Base-by-base conservation (phyloP, 1,140 invertebrate genomes). In the Capitella teleta region DNA sequence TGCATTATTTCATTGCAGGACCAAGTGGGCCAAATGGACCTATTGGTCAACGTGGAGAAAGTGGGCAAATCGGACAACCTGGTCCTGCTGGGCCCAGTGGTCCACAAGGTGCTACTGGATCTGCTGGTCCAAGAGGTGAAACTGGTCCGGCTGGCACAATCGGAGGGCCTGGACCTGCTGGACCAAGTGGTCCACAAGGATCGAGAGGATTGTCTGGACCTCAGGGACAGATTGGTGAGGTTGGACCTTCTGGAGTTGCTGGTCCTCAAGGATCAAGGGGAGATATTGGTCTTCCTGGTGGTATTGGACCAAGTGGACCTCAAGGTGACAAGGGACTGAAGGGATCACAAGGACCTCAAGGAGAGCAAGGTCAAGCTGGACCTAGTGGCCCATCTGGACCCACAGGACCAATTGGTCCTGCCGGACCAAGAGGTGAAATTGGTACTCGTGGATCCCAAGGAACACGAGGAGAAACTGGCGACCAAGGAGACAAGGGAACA, bases 21-120 rank as follows among this genome's bases (percentile, higher is more conserved):
- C 3, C 38, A 44, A 64, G 21, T 12, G 42, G 56, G 25, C 12
- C 26, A 6, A 12, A 12, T 41, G 38, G 38, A 8, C 8, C 8
- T 16, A 6, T 32, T 24, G 53, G 53, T 28, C 37, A 10, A 14
- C 21, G 8, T n/a, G 48, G 48, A 34, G 4, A 24, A 53, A 32
- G n/a, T 32, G 49, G 53, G 25, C 6, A 10, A 3, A 12, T 16
- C 3, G 52, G 52, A 14, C 5, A 6, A 16, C 12, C 10, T 16
- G 38, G 21, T 28, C 8, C 16, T 5, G 4, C 4, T 5, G 42
- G 42, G 10, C 24, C 38, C 6, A 8, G 6, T 8, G 10, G 38
- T 14, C 19, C 19, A 41, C 10, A 14, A 19, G 10, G 38, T 14
- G 19, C 12, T 18, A 19, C 16, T 5, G 47, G 48, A 26, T 19